phyloP scores from a whole-genome alignment of 2,113 vertebrate species.

The Channa argus region DNA sequence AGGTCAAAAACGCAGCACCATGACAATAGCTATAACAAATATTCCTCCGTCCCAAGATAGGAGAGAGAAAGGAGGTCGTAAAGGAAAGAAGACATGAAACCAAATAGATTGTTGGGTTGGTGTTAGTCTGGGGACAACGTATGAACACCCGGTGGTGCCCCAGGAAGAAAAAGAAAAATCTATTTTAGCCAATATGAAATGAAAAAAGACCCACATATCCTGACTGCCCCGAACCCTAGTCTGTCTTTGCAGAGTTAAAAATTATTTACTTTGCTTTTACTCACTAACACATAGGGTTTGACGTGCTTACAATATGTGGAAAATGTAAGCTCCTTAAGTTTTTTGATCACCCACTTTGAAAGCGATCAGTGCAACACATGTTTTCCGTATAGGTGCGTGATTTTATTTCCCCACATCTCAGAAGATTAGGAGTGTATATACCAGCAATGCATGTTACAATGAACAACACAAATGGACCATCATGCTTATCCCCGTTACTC shows the following conservation, averaged over 20 bases:
- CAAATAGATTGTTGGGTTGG: constrained; percentile 58
- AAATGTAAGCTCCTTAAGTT: neutral
- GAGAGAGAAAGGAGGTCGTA: constrained; percentile 53
- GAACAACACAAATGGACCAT: constrained; percentile 48
- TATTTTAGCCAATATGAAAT: constrained; percentile 50
- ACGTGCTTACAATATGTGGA: constrained; percentile 7
- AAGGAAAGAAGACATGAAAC: constrained; percentile 64
- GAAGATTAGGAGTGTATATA: neutral
- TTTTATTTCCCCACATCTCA: neutral
- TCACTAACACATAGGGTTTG: neutral
- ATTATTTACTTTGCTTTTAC: constrained; percentile 4
- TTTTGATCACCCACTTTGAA: constrained; percentile 24
- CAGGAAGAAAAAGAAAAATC: constrained; percentile 50
- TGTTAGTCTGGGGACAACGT: constrained; percentile 49
- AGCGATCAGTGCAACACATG: constrained; percentile 11
- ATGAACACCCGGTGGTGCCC: constrained; percentile 29
- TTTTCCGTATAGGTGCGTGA: neutral
- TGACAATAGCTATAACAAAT: constrained; percentile 66
- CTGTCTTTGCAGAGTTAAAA: constrained; percentile 16
- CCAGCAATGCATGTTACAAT: constrained; percentile 52
- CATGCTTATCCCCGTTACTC: constrained; percentile 53
- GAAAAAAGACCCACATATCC: constrained; percentile 36
- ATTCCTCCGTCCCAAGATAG: constrained; percentile 55
- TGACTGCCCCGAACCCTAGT: neutral
- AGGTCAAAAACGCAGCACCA: constrained; percentile 61